Percentiles rank a stretch among this genome's conserved stretches.
Conservation (phyloP, 1,140 invertebrate genomes). For the Ceratina calcarata region DNA sequence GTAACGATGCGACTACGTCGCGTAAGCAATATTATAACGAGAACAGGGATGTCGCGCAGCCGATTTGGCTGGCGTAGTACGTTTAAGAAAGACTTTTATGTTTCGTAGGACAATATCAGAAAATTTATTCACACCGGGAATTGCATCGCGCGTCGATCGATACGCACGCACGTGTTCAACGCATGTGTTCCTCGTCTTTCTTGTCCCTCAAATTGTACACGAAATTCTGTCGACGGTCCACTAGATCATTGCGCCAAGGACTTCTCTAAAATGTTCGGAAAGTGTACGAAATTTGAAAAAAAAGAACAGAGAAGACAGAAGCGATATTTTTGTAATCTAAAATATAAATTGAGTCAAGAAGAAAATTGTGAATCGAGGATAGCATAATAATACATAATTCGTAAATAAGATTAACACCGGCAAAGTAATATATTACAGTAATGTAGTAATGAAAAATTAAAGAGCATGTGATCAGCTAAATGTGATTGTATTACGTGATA, state of each 20-base stretch:
- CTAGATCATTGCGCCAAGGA: neutral
- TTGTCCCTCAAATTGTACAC: neutral
- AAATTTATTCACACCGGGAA: slow-evolving; percentile 43
- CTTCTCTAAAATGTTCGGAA: too few relatives aligned
- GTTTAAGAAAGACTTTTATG: slow-evolving; percentile 48
- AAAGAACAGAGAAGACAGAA: too few relatives aligned
- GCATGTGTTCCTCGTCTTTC: neutral
- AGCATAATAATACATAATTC: too few relatives aligned
- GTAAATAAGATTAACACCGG: too few relatives aligned
- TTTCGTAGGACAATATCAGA: slow-evolving; percentile 21
- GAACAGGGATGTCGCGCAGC: slow-evolving; percentile 20
- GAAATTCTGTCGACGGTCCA: neutral
- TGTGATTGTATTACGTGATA: too few relatives aligned
- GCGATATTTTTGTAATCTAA: too few relatives aligned
- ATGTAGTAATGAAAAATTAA: too few relatives aligned
- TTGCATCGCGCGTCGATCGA: slow-evolving; percentile 29
- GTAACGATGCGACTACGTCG: neutral
- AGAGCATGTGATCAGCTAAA: too few relatives aligned
- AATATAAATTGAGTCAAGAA: too few relatives aligned
- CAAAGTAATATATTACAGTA: too few relatives aligned
- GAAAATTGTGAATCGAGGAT: neutral
- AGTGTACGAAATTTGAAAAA: too few relatives aligned
- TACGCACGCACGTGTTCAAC: slow-evolving; percentile 21
- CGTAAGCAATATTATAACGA: slow-evolving; percentile 31
- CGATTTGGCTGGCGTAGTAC: slow-evolving; percentile 36